Base-by-base conservation (phyloP, 2,113 vertebrate genomes). In the Actenoides lindsayi region DNA sequence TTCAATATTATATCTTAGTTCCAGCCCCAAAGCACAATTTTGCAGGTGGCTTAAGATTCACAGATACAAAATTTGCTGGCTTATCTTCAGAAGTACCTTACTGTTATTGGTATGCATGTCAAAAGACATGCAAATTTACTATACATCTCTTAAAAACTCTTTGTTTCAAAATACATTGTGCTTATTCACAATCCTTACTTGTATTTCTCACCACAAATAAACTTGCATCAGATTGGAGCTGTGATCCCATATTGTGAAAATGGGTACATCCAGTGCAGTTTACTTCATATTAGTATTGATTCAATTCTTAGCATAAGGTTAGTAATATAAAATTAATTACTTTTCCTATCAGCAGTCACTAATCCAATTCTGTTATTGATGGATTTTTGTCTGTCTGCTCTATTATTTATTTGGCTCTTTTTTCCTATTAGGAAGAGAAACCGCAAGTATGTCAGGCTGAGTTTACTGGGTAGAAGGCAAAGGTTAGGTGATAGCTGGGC, bases 291-390 rank as follows among this genome's bases (percentile, higher is more conserved):
- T 39, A 89, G n/a, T 81, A 84, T 89, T 82, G 93, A 91, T 79
- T 92, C 60, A 69, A 10, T 75, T 75, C 62, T 84, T 78, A 71
- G 28, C 6, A 2, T 64, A 70, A 86, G 41, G 37, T 59, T 64
- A 78, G 46, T 67, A 82, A 71, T 48, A 68, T 42, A 46, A 87
- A 94, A 94, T 94, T 67, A 92, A 69, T 93, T 87, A 75, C 35
- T 94, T 92, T 89, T 78, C 39, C 51, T 68, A 51, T 71, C 73
- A 68, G 68, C 73, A 81, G 20, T 56, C 30, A 51, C 80, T 90
- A 92, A 96, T 95, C 56, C 51, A 91, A 2, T 94, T 92, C 39
- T 81, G 13, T 44, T 93, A 68, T 35, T 71, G 65, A 92, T 71
- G 30, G 12, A 17, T 51, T 78, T 83, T 63, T 86, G 28, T 59